Evolutionary conservation across 2,797 vertebrate species (phyloP), one percentile per base, ranked within the genome.

Genomic region (Melanotaenia parkinsoni): DNA sequence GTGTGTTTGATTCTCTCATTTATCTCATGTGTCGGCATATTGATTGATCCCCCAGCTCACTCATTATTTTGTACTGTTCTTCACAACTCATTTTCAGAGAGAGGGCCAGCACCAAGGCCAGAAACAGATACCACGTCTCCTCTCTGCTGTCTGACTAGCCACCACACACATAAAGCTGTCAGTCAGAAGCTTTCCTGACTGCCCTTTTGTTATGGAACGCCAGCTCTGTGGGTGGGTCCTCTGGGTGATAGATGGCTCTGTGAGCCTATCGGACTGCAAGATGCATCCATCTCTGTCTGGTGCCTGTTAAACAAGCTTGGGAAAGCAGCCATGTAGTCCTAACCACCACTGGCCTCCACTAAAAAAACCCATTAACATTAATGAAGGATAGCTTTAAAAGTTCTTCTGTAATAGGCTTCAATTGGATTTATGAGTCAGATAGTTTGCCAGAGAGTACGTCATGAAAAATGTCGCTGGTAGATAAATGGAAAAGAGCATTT

Each of bases 381-480:
- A 95, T 93, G 94, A 95, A 94, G 90, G 90, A 92, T 93, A 93
- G 87, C 91, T 93, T 93, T 94, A 92, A 93, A 94, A 92, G 91
- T 93, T 94, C 92, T 93, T 69, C 86, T 77, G 91, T 93, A 92
- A 94, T 92, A 90, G 92, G 91, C 88, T 90, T 85, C 81, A 90
- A 89, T 86, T 89, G 91, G 86, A 93, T 94, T 94, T 93, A 94
- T 90, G 92, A 94, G 88, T 91, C 81, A 80, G 83, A 88, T 86
- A 81, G 88, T 89, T 92, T 93, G 89, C 91, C 88, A 87, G 87
- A 87, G 92, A 93, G 93, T 84, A 91, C 75, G 82, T 90, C 87
- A 87, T 91, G 91, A 92, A 92, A 92, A 92, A 91, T 91, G 89
- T 88, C 88, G 84, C 77, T 40, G 73, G 66, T 72, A 80, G 86